Evolutionary conservation across 2,113 vertebrate genomes (phyloP).

Genomic region (Cyanoderma ruficeps): DNA sequence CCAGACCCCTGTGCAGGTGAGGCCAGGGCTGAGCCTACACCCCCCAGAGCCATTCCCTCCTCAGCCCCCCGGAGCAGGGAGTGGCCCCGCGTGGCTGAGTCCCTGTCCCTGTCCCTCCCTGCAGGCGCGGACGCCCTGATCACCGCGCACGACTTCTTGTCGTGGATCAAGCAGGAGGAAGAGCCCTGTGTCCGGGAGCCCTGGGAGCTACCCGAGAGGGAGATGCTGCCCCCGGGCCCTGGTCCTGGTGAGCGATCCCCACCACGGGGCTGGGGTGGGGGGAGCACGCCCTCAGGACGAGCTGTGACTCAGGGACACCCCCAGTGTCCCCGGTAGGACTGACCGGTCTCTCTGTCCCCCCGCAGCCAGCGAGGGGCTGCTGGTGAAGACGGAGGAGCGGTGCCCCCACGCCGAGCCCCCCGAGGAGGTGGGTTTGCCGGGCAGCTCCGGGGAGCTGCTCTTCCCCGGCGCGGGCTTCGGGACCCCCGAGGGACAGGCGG

Average conservation of each 20-base stretch:
- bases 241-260: neutral
- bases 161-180: conserved; percentile 72
- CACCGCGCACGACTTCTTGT: conserved; percentile 48
- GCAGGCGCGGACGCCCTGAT: conserved; percentile 30
- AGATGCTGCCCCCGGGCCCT: neutral
- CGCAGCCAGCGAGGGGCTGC: conserved; percentile 40
- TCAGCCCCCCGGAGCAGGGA: neutral
- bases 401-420: conserved; percentile 9
- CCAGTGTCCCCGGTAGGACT: fast-evolving
- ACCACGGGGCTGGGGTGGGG: fast-evolving
- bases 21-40: fast-evolving
- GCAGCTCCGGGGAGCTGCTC: conserved; percentile 19
- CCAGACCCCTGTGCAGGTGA: conserved; percentile 70
- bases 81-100: neutral
- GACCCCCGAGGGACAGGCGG: neutral
- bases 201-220: conserved; percentile 54
- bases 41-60: neutral
- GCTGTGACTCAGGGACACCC: neutral
- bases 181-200: conserved; percentile 19
- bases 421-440: conserved; percentile 25
- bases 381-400: conserved; percentile 61
- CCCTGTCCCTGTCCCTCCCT: neutral
- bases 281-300: neutral
- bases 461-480: neutral
- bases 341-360: neutral